Conservation (phyloP, 2,113 vertebrate species). For the Campylomormyrus tamandua region DNA sequence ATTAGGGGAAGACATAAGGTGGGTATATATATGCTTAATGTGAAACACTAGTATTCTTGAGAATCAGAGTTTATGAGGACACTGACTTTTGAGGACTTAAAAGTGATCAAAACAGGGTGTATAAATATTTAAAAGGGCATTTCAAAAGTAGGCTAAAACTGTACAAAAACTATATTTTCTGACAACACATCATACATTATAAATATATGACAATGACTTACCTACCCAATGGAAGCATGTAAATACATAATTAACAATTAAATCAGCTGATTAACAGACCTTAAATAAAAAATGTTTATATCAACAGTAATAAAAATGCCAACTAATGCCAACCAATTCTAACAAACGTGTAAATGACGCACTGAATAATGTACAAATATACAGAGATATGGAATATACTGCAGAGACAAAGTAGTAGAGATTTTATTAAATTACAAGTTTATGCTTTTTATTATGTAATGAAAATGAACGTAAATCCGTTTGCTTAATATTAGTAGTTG, state of each 20-base stretch:
- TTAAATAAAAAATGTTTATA: background rate
- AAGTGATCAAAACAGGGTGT: background rate
- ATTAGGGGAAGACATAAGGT: slow-evolving; percentile 58
- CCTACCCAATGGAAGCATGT: background rate
- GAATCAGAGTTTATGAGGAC: background rate
- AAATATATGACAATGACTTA: background rate
- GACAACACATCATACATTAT: background rate
- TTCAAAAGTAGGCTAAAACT: background rate
- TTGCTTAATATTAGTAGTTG: background rate
- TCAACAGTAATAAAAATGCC: background rate
- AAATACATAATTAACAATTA: background rate
- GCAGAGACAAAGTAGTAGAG: background rate
- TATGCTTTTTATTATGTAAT: background rate
- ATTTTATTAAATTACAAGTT: background rate
- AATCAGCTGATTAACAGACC: background rate
- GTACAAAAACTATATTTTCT: background rate
- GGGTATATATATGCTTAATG: slow-evolving; percentile 24
- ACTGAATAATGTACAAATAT: background rate
- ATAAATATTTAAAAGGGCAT: background rate
- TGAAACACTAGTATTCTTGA: background rate
- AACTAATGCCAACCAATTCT: background rate
- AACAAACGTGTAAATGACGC: background rate
- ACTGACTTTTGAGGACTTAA: background rate
- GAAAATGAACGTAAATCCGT: background rate
- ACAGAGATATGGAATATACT: background rate